Conservation (phyloP, 2,888 invertebrate species). For the Athalia cordata region DNA sequence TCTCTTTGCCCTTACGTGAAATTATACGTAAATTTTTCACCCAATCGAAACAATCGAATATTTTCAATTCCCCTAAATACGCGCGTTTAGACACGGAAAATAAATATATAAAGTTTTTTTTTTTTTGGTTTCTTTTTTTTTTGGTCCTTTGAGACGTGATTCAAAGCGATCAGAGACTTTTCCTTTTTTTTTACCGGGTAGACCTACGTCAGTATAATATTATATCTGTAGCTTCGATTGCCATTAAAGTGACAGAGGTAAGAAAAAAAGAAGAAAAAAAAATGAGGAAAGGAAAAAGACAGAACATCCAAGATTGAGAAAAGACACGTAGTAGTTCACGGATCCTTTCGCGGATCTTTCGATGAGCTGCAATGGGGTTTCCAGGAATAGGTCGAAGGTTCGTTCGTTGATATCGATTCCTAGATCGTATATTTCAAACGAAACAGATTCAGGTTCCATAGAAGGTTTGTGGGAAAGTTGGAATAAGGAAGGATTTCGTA, state of each 20-base stretch:
- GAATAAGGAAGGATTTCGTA: constrained; percentile 5
- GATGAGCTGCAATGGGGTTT: not conserved
- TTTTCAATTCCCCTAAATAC: too few relatives aligned
- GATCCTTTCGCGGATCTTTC: too few relatives aligned
- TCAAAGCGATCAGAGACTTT: not conserved
- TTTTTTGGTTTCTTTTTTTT: too few relatives aligned
- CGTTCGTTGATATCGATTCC: constrained; percentile 29
- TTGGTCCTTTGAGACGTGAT: not conserved
- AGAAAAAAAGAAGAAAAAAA: not conserved
- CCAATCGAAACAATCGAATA: too few relatives aligned
- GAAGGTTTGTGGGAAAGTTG: not conserved
- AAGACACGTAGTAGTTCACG: too few relatives aligned
- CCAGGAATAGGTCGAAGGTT: constrained; percentile 17
- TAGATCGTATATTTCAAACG: constrained; percentile 12
- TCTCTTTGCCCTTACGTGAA: too few relatives aligned
- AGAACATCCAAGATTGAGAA: constrained; percentile 1
- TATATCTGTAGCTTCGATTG: constrained; percentile 31
- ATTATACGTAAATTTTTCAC: too few relatives aligned
- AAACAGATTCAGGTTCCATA: constrained; percentile 4
- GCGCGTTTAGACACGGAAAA: too few relatives aligned
- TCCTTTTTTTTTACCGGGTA: not conserved
- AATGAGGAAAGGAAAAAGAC: too few relatives aligned
- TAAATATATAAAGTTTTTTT: too few relatives aligned
- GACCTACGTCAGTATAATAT: not conserved
- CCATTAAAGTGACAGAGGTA: constrained; percentile 35